Percentiles rank a stretch among this genome's conserved stretches.
Evolutionary conservation across 1,140 invertebrate species (phyloP).

Genomic region (Oedothorax gibbosus): DNA sequence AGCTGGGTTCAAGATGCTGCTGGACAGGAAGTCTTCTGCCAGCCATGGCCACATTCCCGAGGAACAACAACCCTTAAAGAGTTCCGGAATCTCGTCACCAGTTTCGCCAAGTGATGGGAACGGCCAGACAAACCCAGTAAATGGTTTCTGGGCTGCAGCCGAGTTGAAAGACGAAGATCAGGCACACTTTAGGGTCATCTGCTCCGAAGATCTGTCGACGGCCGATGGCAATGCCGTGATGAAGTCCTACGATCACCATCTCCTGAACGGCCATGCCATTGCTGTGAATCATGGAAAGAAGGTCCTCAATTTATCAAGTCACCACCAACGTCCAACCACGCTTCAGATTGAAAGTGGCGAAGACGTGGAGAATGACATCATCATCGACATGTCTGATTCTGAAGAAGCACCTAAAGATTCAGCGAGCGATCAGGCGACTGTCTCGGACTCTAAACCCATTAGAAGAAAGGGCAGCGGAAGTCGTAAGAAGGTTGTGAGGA

Average conservation of each 20-base stretch:
- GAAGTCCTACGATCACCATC: slow-evolving; percentile 17
- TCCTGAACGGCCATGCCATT: slow-evolving; percentile 11
- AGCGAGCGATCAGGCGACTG: not conserved
- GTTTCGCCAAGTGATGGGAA: slow-evolving; percentile 31
- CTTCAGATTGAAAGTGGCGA: slow-evolving; percentile 16
- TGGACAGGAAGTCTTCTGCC: slow-evolving; percentile 37
- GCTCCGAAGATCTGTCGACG: not conserved
- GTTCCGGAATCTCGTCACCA: slow-evolving; percentile 33
- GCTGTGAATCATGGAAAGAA: slow-evolving; percentile 20
- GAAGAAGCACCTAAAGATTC: slow-evolving; percentile 12
- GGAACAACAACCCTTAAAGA: slow-evolving; percentile 52
- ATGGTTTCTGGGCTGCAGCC: slow-evolving; percentile 20
- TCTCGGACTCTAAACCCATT: slow-evolving; percentile 70
- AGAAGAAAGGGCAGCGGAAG: slow-evolving; percentile 34
- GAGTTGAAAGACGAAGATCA: slow-evolving; percentile 6
- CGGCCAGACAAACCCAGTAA: slow-evolving; percentile 48
- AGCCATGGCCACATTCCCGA: slow-evolving; percentile 49
- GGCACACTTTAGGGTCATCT: not conserved
- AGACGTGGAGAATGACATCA: not conserved
- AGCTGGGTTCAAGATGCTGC: slow-evolving; percentile 21
- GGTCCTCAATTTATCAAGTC: not conserved
- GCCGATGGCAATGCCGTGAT: not conserved
- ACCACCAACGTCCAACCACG: slow-evolving; percentile 37
- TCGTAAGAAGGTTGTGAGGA: slow-evolving; percentile 71
- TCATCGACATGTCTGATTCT: slow-evolving; percentile 41